Evolutionary conservation across 2,797 vertebrate species (phyloP), one percentile per base, ranked within the genome.

Genomic region (Novumbra hubbsi): DNA sequence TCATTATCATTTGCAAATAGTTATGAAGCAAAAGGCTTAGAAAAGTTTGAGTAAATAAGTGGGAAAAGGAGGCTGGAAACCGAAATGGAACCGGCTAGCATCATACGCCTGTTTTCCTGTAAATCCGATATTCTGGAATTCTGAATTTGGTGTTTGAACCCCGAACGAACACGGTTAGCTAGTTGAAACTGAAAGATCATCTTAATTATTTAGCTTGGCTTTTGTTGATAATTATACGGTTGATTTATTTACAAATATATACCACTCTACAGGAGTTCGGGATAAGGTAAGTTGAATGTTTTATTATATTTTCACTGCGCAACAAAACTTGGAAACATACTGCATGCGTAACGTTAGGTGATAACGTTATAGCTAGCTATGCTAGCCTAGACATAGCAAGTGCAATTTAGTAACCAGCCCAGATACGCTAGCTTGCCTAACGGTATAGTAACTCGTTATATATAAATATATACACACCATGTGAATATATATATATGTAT

Each of bases 21-120:
- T 6, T 5, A 12, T 16, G 11, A 28, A 70, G 24, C 2, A 4
- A 12, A 49, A 2, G 1, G 27, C 6, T 19, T 5, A 14, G 8
- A 4, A 38, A 28, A 14, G 11, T 3, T 38, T 3, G 16, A 69
- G 24, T 12, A 1, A 12, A 49, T 3, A 1, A 30, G 6, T 12
- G 5, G 27, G 2, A 11, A 38, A 28, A 11, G 17, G 49, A 19
- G 27, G 1, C 45, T 27, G 4, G 15, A 12, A 1, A 30, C 27
- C 38, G 45, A 30, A 70, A 50, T 52, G 68, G 68, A 19, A 70
- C 45, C 15, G 16, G 32, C 12, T 14, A 24, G 3, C 14, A 12
- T 19, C 28, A n/a, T 14, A 34, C 32, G 32, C 70, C 70, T 71
- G 9, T 45, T 62, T 62, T 41, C 70, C 70, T 38, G 70, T 60